Base-by-base conservation (phyloP, 2,888 invertebrate genomes). In the Yponomeuta cagnagella region DNA sequence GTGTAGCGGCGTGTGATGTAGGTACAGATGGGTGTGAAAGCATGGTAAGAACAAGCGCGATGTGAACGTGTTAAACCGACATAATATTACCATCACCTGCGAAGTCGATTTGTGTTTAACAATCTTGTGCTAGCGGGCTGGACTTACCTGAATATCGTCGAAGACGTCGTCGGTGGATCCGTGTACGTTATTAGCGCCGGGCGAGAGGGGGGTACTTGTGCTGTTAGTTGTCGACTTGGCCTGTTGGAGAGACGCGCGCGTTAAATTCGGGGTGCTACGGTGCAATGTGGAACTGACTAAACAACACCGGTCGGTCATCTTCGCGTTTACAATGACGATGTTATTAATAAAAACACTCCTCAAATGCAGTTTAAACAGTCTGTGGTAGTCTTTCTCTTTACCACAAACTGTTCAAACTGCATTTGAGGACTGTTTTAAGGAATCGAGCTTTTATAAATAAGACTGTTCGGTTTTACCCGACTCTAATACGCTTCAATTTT, bases 61-160 rank as follows among this genome's bases (percentile, higher is more conserved):
- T 89, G 90, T 90, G 91, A 91, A 90, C 91, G 90, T 90, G 90
- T 91, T 89, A 90, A 87, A 82, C 85, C 82, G 74, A 73, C 52
- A 58, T 43, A 43, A 43, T 43, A 43, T 58, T 58, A 58, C 90
- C 91, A 83, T 85, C 90, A 91, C 91, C 91, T 82, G 84, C 76
- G 81, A 81, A 74, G 72, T 70, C 72, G 73, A 76, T 73, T 74
- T 74, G 74, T 64, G 75, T 76, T 75, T 58, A 70, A 70, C 43
- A 23, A 31, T 23, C 1, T 43, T 67, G 37, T 70, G 63, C 12
- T 31, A 33, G 63, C 58, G 63, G 72, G 71, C 68, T 74, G 74
- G n/a, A 37, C 82, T 85, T 81, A 93, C 93, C 92, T 91, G 92
- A 72, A 89, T 89, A 73, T 90, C 88, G 73, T 79, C 79, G 84